Evolutionary conservation across 2,113 vertebrate species (phyloP).

Genomic region (Rattus rattus): DNA sequence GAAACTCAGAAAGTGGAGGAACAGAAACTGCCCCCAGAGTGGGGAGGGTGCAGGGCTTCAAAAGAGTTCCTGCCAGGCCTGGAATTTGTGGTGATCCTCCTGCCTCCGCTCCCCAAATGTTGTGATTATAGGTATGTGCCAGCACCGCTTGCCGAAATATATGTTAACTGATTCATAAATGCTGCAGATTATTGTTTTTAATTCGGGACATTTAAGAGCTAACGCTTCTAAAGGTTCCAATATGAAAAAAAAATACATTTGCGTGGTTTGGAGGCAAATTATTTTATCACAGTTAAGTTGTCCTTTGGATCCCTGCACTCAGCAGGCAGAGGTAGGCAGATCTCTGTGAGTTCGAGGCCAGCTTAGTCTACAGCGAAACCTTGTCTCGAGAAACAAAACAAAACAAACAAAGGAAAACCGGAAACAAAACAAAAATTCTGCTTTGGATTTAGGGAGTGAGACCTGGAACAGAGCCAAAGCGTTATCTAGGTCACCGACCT

Average conservation of each 20-base stretch:
- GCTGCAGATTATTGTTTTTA: background rate
- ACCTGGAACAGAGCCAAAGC: background rate
- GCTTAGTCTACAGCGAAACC: background rate
- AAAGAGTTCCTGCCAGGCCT: background rate
- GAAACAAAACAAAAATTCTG: background rate
- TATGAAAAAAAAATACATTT: background rate
- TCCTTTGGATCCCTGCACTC: background rate
- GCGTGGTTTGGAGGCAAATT: background rate
- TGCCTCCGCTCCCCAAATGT: background rate
- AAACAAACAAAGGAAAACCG: background rate
- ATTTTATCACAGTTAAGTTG: background rate
- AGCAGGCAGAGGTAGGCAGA: background rate
- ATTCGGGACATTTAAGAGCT: background rate
- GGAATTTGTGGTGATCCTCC: background rate
- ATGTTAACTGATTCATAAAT: background rate
- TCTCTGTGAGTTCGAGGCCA: background rate
- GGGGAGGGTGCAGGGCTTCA: background rate
- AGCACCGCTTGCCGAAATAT: background rate
- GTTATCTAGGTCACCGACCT: constrained; percentile 35
- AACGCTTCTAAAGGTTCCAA: background rate
- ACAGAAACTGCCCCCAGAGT: too few relatives aligned
- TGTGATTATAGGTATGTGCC: background rate
- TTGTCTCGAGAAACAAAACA: background rate
- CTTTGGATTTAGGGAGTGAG: background rate
- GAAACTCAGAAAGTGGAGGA: background rate